Evolutionary conservation across 2,113 vertebrate species (phyloP), one percentile per base, ranked within the genome.

Genomic region (Chaenocephalus aceratus): DNA sequence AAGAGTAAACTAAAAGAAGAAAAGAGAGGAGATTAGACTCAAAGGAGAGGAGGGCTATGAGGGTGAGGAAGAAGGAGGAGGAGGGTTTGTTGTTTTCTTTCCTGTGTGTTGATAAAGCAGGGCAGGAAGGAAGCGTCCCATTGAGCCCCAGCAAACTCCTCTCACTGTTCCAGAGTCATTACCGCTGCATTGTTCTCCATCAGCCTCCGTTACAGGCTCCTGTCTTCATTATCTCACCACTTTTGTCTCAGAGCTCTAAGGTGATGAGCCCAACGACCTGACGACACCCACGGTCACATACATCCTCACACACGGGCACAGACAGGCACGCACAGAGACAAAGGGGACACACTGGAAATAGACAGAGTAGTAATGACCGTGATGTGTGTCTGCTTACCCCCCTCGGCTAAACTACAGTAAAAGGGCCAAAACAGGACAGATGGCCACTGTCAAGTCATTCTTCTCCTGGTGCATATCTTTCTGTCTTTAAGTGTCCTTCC

Each of bases 71-170:
- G 48, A 18, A 52, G 72, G 72, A 54, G 49, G 63, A 49, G 69
- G 64, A 9, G 66, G 54, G 23, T 10, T 45, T 64, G 64, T 79
- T 91, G 86, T 91, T 89, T 89, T 86, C 77, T 86, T 86, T 80
- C 77, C 78, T 86, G 83, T 86, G 81, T 88, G 84, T 89, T 87
- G 87, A 91, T 91, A 91, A 87, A 87, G 78, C 23, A 53, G 74
- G 81, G 73, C 86, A 91, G 92, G 92, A 92, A 92, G 89, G 89
- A 91, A 90, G 84, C 46, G 2, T 69, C 86, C 83, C 51, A 73
- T 71, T 53, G 84, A 83, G 59, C 57, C 80, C 72, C 76, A 77
- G 80, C 86, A 88, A 91, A 92, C 41, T 75, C 76, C 69, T 70
- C 64, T 77, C 46, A 18, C 78, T 53, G 67, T 80, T 83, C 68